Base-by-base conservation (phyloP, 1,140 invertebrate genomes). In the Cecropterus lyciades region DNA sequence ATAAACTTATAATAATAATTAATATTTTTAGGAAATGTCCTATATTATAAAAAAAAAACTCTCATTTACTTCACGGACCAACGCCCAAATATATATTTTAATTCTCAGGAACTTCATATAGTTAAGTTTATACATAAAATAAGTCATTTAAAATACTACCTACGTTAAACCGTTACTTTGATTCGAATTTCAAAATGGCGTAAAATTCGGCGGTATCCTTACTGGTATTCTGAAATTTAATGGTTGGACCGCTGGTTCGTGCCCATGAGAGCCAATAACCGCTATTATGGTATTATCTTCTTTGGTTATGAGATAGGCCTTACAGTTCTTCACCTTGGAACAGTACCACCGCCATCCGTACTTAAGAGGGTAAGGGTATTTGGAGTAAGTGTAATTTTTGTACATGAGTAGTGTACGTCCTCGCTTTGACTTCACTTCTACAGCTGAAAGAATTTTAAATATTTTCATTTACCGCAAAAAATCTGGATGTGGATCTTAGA, bases 331-430 rank as follows among this genome's bases (percentile, higher is more conserved):
- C 49, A 84, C 83, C 17, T 72, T 83, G 4, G 86, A 89, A 48
- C 86, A 89, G 45, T 89, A 89, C 86, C 86, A 89, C 2, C 84
- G 66, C 81, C 80, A 84, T 0, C 84, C 86, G 49, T 73, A 70
- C 46, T 79, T 87, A 10, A 80, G 15, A 0, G 77, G 84, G 45
- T 84, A 73, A 0, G 84, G 84, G 20, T 77, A 85, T 53, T 80
- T 83, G 0, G 86, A 80, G 45, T 89, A 89, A 0, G 86, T 87
- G 46, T 89, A 83, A 30, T 85, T 79, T 49, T 75, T 80, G 59
- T 87, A 84, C 33, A 84, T 43, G 14, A 89, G 63, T 7, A 87
- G 51, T 4, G 80, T 74, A 8, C 83, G 78, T 7, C 86, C 83
- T 15, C 83, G 75, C 52, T 85, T 86, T 7, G 85, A 88, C 42